Evolutionary conservation across 1,140 invertebrate species (phyloP).

Genomic region (Meloidogyne hapla): DNA sequence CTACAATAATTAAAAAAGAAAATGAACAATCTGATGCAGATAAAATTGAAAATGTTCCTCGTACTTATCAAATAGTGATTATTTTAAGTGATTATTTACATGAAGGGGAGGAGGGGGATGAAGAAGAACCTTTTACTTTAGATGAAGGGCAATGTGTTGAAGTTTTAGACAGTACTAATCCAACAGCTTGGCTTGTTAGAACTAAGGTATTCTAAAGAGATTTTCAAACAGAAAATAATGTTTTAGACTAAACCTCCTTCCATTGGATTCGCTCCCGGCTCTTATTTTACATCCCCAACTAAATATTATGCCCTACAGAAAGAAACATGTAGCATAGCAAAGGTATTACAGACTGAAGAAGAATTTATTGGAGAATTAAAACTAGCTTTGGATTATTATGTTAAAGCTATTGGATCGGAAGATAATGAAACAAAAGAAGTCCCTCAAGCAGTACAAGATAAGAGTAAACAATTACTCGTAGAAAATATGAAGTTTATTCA

Average conservation of each 20-base stretch:
- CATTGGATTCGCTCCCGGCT: neutral
- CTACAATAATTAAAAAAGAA: neutral
- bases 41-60: neutral
- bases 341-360: neutral
- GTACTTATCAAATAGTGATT: neutral
- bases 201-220: neutral
- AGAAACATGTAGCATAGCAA: neutral
- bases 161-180: neutral
- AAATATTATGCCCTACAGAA: neutral
- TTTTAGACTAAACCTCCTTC: neutral
- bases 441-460: neutral
- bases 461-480: neutral
- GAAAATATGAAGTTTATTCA: neutral
- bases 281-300: neutral
- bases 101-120: neutral
- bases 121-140: neutral
- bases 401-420: neutral
- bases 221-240: neutral
- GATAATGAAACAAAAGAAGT: neutral
- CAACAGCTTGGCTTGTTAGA: neutral
- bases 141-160: neutral
- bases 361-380: neutral
- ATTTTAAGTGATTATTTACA: neutral
- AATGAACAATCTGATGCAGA: too few species aligned
- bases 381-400: neutral